Evolutionary conservation across 2,113 vertebrate species (phyloP), one percentile per base, ranked within the genome.

Genomic region (Pseudorhombus dupliciocellatus): DNA sequence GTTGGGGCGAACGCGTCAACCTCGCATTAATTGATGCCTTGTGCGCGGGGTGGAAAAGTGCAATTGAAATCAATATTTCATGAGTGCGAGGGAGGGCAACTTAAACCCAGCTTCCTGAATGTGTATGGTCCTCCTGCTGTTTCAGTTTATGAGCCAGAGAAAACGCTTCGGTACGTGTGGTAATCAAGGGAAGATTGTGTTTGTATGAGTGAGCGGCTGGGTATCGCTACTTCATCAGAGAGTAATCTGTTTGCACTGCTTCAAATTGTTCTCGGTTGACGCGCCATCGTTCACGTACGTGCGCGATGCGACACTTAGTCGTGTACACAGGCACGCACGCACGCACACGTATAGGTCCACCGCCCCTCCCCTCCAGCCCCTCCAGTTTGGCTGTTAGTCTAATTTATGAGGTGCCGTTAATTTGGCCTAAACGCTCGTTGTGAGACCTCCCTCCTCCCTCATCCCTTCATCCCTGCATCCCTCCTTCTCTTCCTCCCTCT

Each of bases 351-450:
- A 78, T 42, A 16, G 5, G 26, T 40, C 24, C 60, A 18, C 77
- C 31, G 40, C 73, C 83, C 67, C 80, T 59, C 73, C 78, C 69
- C 65, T 62, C 20, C 80, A 34, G 75, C 62, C 80, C 40, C 56
- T 79, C 72, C 53, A 56, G 63, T 85, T 82, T 77, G 83, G 84
- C 88, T 78, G 90, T 92, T 91, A 89, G 87, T 90, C 81, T 91
- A 91, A 92, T 92, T 92, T 91, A 92, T 90, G 91, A 91, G 90
- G 89, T 70, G 83, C 90, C 82, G 89, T 90, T 92, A 91, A 92
- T 92, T 92, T 92, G 90, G 89, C 89, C 88, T 91, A 91, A 92
- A 90, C 86, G 89, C 81, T 92, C 73, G 66, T 89, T 77, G 87
- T 69, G 85, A 90, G 89, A 87, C 88, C 90, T 90, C 84, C 88